These are phyloP conservation scores for Campoletis sonorensis DNA, from an alignment of 1,140 invertebrate species.

Conservation along the genomic window DNA sequence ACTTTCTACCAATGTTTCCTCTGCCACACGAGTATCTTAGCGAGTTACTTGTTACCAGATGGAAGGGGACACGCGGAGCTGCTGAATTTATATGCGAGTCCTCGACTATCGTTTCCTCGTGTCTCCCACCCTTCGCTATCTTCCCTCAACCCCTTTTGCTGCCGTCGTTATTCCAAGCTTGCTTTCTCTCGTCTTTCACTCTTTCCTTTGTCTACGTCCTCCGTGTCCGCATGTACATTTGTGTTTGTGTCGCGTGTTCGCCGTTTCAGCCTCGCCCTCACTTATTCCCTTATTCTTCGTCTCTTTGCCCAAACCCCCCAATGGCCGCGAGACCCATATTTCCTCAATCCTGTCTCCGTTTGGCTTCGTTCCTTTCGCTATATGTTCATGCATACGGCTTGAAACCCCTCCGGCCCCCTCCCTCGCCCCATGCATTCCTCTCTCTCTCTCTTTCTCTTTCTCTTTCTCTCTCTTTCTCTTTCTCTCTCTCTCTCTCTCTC, in stretches of 20 bases:
- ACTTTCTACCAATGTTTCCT: slow-evolving; percentile 52
- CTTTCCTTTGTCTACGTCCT: background rate
- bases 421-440: no score
- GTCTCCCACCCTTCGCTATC: slow-evolving; percentile 23
- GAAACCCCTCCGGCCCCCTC: background rate
- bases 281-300: slow-evolving; percentile 47
- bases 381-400: background rate
- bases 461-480: background rate
- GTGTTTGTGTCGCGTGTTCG: slow-evolving; percentile 37
- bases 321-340: slow-evolving; percentile 66
- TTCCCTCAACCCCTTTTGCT: slow-evolving; percentile 44
- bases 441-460: no score
- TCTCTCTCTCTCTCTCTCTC: background rate
- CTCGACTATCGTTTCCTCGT: slow-evolving; percentile 37
- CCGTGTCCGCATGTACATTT: background rate
- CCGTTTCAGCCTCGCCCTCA: slow-evolving; percentile 22
- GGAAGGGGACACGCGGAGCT: background rate
- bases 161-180: slow-evolving; percentile 41
- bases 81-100: slow-evolving; percentile 25
- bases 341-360: slow-evolving; percentile 49
- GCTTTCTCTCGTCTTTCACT: slow-evolving; percentile 36
- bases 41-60: background rate
- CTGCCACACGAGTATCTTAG: slow-evolving; percentile 39
- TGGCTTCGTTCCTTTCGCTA: slow-evolving; percentile 41
- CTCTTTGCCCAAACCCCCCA: slow-evolving; percentile 40